A percentile compares a stretch with the other conserved stretches of the same genome.
Conservation (phyloP, 2,888 invertebrate species). For the Malthinus seriepunctatus region DNA sequence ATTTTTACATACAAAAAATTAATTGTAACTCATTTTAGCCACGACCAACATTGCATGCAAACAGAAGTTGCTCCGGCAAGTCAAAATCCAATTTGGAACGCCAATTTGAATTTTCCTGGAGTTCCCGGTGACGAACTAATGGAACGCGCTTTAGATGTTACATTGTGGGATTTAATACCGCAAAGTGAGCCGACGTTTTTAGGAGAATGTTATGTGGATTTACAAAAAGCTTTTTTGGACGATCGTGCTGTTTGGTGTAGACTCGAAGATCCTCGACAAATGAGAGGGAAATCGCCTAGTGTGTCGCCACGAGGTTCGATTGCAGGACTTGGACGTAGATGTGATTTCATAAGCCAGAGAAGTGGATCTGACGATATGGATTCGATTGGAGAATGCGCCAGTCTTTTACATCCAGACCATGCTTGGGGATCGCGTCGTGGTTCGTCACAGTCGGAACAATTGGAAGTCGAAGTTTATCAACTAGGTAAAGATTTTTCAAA, state of each 20-base stretch:
- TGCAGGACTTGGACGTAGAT: conserved; percentile 66
- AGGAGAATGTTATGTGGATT: conserved; percentile 79
- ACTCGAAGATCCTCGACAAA: conserved; percentile 74
- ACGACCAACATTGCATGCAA: conserved; percentile 75
- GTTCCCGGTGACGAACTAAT: conserved; percentile 79
- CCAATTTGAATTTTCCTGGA: conserved; percentile 81
- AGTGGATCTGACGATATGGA: conserved; percentile 76
- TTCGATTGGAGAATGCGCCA: conserved; percentile 74
- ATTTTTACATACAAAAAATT: neutral
- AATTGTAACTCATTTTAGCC: conserved; percentile 56
- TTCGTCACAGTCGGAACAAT: conserved; percentile 86
- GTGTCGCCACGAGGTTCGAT: conserved; percentile 81
- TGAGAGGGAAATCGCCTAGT: conserved; percentile 75
- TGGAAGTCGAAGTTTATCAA: conserved; percentile 80
- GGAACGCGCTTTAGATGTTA: conserved; percentile 81
- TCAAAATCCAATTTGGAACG: conserved; percentile 91
- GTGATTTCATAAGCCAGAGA: conserved; percentile 75
- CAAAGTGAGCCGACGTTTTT: conserved; percentile 81
- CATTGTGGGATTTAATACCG: conserved; percentile 85
- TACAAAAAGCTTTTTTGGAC: conserved; percentile 83
- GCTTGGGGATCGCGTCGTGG: conserved; percentile 82
- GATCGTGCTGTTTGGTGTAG: conserved; percentile 91
- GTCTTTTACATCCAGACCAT: conserved; percentile 83
- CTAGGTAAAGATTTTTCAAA: conserved; percentile 84
- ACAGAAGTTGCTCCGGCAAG: conserved; percentile 86